phyloP scores from a whole-genome alignment of 1,140 invertebrate genomes.

The Drosophila aff. region DNA sequence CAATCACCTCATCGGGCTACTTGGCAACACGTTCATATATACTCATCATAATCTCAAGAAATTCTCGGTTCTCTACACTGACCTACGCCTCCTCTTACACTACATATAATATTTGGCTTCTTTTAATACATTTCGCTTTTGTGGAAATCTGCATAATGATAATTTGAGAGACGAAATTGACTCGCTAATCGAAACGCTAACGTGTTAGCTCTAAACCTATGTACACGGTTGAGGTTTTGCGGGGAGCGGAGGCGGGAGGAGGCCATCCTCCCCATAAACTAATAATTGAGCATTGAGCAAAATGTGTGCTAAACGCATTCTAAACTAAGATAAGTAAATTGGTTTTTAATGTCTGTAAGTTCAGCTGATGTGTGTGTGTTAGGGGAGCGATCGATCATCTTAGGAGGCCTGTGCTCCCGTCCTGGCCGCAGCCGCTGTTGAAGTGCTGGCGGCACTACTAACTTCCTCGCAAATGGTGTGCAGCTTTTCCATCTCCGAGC shows the following conservation, averaged over 20 bases:
- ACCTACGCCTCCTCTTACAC: slow-evolving; percentile 54
- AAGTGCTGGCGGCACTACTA: slow-evolving; percentile 68
- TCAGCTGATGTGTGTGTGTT: slow-evolving; percentile 41
- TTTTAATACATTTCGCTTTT: slow-evolving; percentile 71
- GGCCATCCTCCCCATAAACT: slow-evolving; percentile 20
- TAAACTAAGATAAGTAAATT: slow-evolving; percentile 55
- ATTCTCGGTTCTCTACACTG: slow-evolving; percentile 63
- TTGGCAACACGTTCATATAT: slow-evolving; percentile 73
- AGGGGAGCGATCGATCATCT: slow-evolving; percentile 18
- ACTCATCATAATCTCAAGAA: slow-evolving; percentile 73
- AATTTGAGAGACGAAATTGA: slow-evolving; percentile 77
- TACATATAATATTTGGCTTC: slow-evolving; percentile 81
- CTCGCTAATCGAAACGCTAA: slow-evolving; percentile 64
- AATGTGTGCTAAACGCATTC: slow-evolving; percentile 63
- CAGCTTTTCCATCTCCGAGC: slow-evolving; percentile 79
- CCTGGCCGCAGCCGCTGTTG: slow-evolving; percentile 49
- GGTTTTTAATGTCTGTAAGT: slow-evolving; percentile 46
- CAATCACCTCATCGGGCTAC: slow-evolving; percentile 44
- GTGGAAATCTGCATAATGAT: slow-evolving; percentile 60
- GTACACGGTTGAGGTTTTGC: slow-evolving; percentile 61
- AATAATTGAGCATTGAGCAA: slow-evolving; percentile 75
- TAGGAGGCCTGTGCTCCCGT: slow-evolving; percentile 56
- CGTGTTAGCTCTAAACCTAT: slow-evolving; percentile 66
- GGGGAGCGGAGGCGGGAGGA: slow-evolving; percentile 1
- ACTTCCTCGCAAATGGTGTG: slow-evolving; percentile 84